Base-by-base conservation (phyloP, 2,113 vertebrate species). In the Setophaga petechia region DNA sequence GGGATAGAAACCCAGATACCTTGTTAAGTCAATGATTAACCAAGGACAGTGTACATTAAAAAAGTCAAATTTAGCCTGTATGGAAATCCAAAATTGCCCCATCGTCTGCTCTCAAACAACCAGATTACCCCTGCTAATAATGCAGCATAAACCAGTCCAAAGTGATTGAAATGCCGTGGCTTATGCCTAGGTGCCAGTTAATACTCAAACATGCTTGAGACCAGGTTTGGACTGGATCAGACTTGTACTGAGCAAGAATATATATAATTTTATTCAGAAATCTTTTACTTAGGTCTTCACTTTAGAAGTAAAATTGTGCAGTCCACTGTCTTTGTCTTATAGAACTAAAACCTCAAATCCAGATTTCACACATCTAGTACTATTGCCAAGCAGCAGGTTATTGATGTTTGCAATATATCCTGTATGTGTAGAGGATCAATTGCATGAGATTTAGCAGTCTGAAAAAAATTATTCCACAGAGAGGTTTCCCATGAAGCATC, bases 341-440 rank as follows among this genome's bases (percentile, higher is more conserved):
- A 61, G 80, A 91, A 77, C 35, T 73, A 89, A 87, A 84, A 33
- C 19, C 28, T 73, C 10, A 76, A 54, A 83, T 73, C 24, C 31
- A 57, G 39, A 83, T 76, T 90, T 80, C 55, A 37, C 12, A 41
- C 11, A 25, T 49, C 10, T 57, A 65, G 30, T 73, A 27, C 16
- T 35, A 35, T 44, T 9, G 3, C 21, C 25, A 79, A 83, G 30
- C 17, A 35, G 49, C 0, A 0, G 7, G 11, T 54, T 68, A 14
- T 57, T 63, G 35, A 66, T 76, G 8, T 88, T 88, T 75, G 43
- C 18, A 28, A 8, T 57, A 33, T 46, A 72, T 47, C 83, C 41
- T 72, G 6, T 39, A 30, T 39, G 12, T 25, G 10, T 35, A 52
- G 35, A 85, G 17, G 30, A 47, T 43, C 79, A 90, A 82, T 75